Conservation (phyloP, 2,113 vertebrate genomes). For the Callospermophilus lateralis region DNA sequence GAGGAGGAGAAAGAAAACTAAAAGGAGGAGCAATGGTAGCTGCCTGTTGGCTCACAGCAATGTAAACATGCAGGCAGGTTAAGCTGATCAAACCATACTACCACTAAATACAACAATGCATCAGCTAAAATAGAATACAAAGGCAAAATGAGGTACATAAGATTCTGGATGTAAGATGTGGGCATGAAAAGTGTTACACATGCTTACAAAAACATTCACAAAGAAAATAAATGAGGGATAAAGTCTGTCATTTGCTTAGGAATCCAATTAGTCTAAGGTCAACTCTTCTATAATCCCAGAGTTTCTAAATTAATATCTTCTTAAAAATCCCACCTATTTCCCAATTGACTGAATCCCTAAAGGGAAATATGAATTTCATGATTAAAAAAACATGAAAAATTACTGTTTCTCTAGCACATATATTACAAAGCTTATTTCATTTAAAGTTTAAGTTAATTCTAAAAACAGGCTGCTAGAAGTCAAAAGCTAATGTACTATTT, state of each 20-base stretch:
- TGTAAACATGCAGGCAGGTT: neutral
- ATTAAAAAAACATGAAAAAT: neutral
- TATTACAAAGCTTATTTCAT: neutral
- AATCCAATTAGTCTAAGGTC: neutral
- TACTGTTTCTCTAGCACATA: neutral
- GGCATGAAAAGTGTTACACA: neutral
- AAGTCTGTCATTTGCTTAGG: neutral
- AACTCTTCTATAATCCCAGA: neutral
- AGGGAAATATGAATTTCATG: neutral
- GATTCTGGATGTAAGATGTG: neutral
- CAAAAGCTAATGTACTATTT: neutral
- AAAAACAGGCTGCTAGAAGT: conserved; percentile 23
- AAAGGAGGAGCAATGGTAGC: too few species aligned
- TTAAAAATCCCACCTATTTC: neutral
- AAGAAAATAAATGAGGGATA: neutral
- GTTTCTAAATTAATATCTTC: neutral
- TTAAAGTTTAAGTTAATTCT: neutral
- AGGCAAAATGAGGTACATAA: neutral
- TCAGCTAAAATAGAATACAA: neutral
- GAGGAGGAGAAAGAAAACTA: too few species aligned
- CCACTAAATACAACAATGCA: neutral
- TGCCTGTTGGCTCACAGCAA: neutral
- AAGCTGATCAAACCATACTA: neutral
- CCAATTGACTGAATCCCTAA: neutral
- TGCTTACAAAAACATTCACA: neutral